A percentile compares a stretch with the other conserved stretches of the same genome.
Evolutionary conservation across 2,888 invertebrate genomes (phyloP).

Genomic region (Chydorus sphaericus): DNA sequence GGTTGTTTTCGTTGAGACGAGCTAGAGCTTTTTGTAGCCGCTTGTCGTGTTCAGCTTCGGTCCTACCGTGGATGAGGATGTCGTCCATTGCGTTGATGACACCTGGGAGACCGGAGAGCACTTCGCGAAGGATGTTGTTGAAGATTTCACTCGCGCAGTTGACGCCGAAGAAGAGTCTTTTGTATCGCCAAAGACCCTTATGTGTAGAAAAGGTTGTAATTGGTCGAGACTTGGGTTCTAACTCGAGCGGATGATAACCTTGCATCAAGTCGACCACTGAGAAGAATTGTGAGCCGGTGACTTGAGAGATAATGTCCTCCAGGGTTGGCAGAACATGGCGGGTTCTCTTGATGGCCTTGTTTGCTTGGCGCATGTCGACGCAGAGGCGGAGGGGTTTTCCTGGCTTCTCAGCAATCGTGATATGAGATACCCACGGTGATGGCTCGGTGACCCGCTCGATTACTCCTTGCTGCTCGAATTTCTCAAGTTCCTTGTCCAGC

Average conservation of each 20-base stretch:
- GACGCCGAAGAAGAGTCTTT: slow-evolving; percentile 29
- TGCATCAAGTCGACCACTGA: slow-evolving; percentile 25
- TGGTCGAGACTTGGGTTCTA: slow-evolving; percentile 23
- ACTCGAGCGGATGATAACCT: slow-evolving; percentile 27
- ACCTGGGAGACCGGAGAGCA: slow-evolving; percentile 25
- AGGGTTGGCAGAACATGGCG: slow-evolving; percentile 20
- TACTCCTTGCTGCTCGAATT: slow-evolving; percentile 20
- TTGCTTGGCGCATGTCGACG: slow-evolving; percentile 19
- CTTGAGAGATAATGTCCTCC: slow-evolving; percentile 19
- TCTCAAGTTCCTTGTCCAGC: slow-evolving; percentile 19
- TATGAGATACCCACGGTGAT: slow-evolving; percentile 23
- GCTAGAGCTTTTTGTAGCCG: slow-evolving; percentile 21
- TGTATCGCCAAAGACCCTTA: slow-evolving; percentile 27
- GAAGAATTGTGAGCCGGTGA: slow-evolving; percentile 19
- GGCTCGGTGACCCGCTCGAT: slow-evolving; percentile 22
- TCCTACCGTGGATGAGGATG: slow-evolving; percentile 25
- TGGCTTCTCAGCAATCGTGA: slow-evolving; percentile 21
- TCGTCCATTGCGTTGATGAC: slow-evolving; percentile 28
- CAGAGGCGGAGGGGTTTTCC: slow-evolving; percentile 19
- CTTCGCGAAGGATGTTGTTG: slow-evolving; percentile 27
- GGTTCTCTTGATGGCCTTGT: slow-evolving; percentile 19
- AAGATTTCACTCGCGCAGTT: slow-evolving; percentile 31
- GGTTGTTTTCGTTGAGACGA: slow-evolving; percentile 16
- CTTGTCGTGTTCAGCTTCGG: slow-evolving; percentile 23
- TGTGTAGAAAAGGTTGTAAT: slow-evolving; percentile 28